Evolutionary conservation across 1,140 invertebrate species (phyloP).

Genomic region (Lordiphosa clarofinis): DNA sequence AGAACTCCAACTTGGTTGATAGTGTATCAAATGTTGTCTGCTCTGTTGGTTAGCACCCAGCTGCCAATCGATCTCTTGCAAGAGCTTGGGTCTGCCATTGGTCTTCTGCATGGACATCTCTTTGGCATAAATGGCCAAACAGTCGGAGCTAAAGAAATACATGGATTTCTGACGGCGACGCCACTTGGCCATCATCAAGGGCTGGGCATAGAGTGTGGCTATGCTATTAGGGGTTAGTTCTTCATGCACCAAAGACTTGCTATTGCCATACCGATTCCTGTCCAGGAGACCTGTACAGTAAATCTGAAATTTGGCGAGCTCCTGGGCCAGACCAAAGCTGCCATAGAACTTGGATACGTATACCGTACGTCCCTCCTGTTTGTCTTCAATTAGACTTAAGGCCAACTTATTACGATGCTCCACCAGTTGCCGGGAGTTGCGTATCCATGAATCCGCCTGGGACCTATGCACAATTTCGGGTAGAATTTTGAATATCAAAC

Average conservation of each 20-base stretch:
- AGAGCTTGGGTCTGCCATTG: constrained; percentile 51
- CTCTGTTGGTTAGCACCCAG: constrained; percentile 23
- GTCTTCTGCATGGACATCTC: constrained; percentile 64
- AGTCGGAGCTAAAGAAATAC: constrained; percentile 66
- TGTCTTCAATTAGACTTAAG: constrained; percentile 43
- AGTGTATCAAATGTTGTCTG: constrained; percentile 33
- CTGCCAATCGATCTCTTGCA: constrained; percentile 60
- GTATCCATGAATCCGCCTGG: constrained; percentile 21
- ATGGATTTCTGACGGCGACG: constrained; percentile 46
- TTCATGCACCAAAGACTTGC: constrained; percentile 55
- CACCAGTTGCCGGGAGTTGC: constrained; percentile 57
- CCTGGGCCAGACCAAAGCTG: constrained; percentile 56
- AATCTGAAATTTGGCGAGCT: constrained; percentile 40
- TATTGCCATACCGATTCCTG: constrained; percentile 61
- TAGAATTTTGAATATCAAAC: constrained; percentile 46
- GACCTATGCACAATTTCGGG: constrained; percentile 42
- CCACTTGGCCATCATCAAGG: constrained; percentile 68
- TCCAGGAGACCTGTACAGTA: constrained; percentile 64
- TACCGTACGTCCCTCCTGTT: constrained; percentile 44
- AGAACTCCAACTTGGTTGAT: constrained; percentile 38
- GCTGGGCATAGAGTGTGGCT: constrained; percentile 47
- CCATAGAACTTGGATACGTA: constrained; percentile 64
- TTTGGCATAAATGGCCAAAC: constrained; percentile 61
- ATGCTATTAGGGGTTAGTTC: constrained; percentile 39
- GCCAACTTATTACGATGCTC: constrained; percentile 36